Conservation (phyloP, 1,140 invertebrate genomes). For the Probaryconus sp. region DNA sequence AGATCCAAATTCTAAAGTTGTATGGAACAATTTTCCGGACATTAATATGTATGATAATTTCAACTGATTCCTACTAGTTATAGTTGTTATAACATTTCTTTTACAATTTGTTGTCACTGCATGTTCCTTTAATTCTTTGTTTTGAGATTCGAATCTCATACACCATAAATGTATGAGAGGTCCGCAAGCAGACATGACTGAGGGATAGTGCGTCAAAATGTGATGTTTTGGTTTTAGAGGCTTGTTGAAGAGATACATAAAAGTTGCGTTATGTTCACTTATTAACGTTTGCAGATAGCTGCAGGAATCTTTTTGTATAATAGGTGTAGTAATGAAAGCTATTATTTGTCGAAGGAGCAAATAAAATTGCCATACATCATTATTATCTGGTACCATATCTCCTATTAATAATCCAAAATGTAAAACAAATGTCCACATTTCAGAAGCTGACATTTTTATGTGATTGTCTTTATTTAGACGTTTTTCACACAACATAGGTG, state of each 20-base stretch:
- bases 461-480: conserved; percentile 24
- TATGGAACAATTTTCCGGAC: conserved; percentile 2
- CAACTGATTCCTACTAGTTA: conserved; percentile 17
- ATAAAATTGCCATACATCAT: conserved; percentile 35
- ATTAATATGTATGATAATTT: conserved; percentile 4
- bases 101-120: conserved; percentile 9
- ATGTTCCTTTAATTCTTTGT: neutral
- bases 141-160: conserved; percentile 15
- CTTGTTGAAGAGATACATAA: conserved; percentile 10
- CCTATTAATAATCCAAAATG: conserved; percentile 30
- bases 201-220: conserved; percentile 5
- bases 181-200: neutral
- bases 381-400: conserved; percentile 22
- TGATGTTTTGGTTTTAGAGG: conserved; percentile 24
- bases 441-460: conserved; percentile 29
- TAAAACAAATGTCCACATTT: conserved; percentile 32
- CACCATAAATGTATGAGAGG: conserved; percentile 18
- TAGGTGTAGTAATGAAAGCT: conserved; percentile 11
- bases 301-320: conserved; percentile 8
- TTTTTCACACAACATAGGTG: neutral
- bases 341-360: conserved; percentile 20
- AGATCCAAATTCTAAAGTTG: conserved; percentile 9
- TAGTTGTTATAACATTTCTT: conserved; percentile 31
- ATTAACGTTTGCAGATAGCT: conserved; percentile 14
- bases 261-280: conserved; percentile 9